Evolutionary conservation across 2,113 vertebrate species (phyloP), one percentile per base, ranked within the genome.

Genomic region (Ondatra zibethicus): DNA sequence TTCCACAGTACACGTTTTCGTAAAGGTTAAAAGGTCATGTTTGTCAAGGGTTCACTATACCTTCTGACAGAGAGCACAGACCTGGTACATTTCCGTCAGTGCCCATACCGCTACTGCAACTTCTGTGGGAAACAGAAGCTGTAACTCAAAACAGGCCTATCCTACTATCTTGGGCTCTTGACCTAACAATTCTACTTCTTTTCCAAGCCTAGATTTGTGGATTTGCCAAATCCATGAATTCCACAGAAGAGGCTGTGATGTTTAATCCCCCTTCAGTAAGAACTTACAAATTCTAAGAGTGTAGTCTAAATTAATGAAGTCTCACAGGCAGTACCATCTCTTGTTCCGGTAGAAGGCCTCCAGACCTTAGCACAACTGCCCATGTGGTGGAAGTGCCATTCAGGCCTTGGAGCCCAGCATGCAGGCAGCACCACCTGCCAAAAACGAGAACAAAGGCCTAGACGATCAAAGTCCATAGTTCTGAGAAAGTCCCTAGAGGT

Each of bases 251-350:
- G 70, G 36, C 14, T 95, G 88, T 90, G 76, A 92, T 65, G 36
- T 88, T 96, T 85, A n/a, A n/a, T 68, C 31, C 39, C 21, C 36
- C 92, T 75, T 94, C 76, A 70, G 12, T 86, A 85, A 92, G 65
- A 88, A 92, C 85, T 92, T 70, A 92, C 66, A 76, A 65, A 85
- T 92, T 96, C 3, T 9, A 72, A 95, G 66, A 88, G 58, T 87
- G 73, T 73, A 85, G 19, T 80, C 68, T 88, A 70, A 95, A 72
- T 84, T 47, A 70, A 85, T 90, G 70, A 92, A 50, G 21, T 75
- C 87, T 89, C 80, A 66, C 4, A 70, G 42, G 31, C 78, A 93
- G 39, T 29, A 39, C 1, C 82, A 80, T n/a, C 89, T 89, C 31
- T 42, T 70, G 84, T 89, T 81, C 87, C 33, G 76, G n/a, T 45